Percentiles rank a stretch among this genome's conserved stretches.
phyloP scores from a whole-genome alignment of 2,113 vertebrate genomes.

The Mus pahari region DNA sequence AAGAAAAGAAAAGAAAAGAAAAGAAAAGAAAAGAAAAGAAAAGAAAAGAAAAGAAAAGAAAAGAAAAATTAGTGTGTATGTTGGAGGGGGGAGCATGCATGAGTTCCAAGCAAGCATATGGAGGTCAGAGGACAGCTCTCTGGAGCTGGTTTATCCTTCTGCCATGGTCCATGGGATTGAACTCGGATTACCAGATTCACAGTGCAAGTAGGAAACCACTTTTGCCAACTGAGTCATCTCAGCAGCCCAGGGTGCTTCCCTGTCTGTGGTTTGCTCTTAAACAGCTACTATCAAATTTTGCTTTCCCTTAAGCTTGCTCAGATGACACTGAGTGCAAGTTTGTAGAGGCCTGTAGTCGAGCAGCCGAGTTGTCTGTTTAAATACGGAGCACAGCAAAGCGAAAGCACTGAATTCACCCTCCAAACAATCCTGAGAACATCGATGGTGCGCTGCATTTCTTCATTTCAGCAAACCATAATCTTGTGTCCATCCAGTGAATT shows the following conservation, averaged over 20 bases:
- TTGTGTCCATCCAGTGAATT: background rate
- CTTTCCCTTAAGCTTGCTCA: background rate
- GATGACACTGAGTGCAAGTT: background rate
- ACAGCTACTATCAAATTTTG: background rate
- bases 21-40: no score
- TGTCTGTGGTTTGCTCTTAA: background rate
- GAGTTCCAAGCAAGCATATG: background rate
- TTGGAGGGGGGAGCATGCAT: background rate
- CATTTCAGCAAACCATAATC: constrained; percentile 30
- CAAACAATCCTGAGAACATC: background rate
- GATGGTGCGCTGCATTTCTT: background rate
- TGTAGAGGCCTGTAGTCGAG: no score
- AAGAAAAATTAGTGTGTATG: background rate
- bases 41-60: background rate
- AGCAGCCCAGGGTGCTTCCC: no score
- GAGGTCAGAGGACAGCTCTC: background rate
- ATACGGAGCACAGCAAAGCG: background rate
- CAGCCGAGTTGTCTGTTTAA: background rate
- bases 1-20: no score
- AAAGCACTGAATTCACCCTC: background rate
- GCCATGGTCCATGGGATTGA: background rate
- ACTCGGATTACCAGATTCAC: background rate
- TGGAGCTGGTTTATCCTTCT: no score
- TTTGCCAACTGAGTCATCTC: background rate
- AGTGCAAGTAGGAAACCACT: background rate